Base-by-base conservation (phyloP, 2,797 vertebrate species). In the Discoglossus pictus region DNA sequence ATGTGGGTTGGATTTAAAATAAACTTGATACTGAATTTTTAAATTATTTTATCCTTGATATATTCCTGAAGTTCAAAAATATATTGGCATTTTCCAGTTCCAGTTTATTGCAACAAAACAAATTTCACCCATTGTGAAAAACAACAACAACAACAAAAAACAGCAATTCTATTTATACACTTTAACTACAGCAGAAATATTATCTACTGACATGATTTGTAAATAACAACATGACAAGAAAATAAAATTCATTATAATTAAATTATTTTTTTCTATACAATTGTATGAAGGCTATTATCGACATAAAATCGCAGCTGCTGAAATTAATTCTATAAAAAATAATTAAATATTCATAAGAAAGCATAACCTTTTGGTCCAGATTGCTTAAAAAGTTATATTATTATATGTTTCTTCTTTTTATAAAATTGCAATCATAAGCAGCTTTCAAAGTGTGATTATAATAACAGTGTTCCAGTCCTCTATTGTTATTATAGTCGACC, bases 331-430 rank as follows among this genome's bases (percentile, higher is more conserved):
- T 43, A 31, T 0, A 15, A 75, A 43, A 25, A 25, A 25, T 31
- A 72, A 16, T 46, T 21, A 42, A 3, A 20, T 27, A 0, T 39
- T 65, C 36, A 67, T 52, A 7, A 10, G 16, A 65, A 6, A n/a
- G 9, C 5, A 2, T 25, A 11, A 18, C 25, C 18, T 72, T 68
- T 21, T 43, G 2, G 21, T 62, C 31, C 0, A 21, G 16, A 35
- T 46, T 21, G 12, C 59, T 7, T 15, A 54, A 16, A 25, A 68
- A 31, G 23, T 44, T 36, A 65, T 52, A 65, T 13, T 43, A 34
- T 1, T 25, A 2, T 23, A 13, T 0, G 2, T 6, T 1, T 2
- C 17, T 12, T 1, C 8, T 60, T 11, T 12, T 40, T 62, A 38
- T 12, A 54, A 8, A 52, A 74, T 24, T 1, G 3, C n/a, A 20